Evolutionary conservation across 2,888 invertebrate genomes (phyloP).

Genomic region (Trilocha varians): DNA sequence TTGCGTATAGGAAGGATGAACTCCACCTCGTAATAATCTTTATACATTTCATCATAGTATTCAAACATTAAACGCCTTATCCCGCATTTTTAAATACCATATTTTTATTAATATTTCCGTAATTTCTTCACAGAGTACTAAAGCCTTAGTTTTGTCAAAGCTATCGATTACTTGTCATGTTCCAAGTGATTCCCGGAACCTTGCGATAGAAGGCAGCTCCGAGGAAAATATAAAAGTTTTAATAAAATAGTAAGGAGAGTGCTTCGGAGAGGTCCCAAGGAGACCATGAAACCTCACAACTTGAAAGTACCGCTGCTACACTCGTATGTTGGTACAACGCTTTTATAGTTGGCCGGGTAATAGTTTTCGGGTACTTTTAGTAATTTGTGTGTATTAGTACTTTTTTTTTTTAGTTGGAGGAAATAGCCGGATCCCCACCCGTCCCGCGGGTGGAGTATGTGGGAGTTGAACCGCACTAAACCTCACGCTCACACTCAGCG

Average conservation of each 20-base stretch:
- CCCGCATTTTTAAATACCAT: no score
- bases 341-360: constrained; percentile 6
- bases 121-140: no score
- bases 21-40: no score
- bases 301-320: constrained; percentile 22
- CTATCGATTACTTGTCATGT: background rate
- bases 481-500: no score
- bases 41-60: no score
- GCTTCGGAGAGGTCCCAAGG: constrained; percentile 18
- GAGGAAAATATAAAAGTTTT: constrained; percentile 19
- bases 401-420: no score
- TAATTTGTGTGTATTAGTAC: background rate
- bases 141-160: background rate
- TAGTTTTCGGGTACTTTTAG: background rate
- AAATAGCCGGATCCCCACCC: no score
- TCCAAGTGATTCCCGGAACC: background rate
- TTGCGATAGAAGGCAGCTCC: background rate
- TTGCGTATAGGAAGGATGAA: no score
- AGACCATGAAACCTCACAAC: constrained; percentile 25
- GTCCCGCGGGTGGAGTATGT: no score
- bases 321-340: constrained; percentile 9
- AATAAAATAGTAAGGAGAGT: constrained; percentile 20
- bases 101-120: no score
- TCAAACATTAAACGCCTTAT: no score
- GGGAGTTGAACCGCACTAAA: no score